Conservation (phyloP, 2,888 invertebrate genomes). For the Thera britannica region DNA sequence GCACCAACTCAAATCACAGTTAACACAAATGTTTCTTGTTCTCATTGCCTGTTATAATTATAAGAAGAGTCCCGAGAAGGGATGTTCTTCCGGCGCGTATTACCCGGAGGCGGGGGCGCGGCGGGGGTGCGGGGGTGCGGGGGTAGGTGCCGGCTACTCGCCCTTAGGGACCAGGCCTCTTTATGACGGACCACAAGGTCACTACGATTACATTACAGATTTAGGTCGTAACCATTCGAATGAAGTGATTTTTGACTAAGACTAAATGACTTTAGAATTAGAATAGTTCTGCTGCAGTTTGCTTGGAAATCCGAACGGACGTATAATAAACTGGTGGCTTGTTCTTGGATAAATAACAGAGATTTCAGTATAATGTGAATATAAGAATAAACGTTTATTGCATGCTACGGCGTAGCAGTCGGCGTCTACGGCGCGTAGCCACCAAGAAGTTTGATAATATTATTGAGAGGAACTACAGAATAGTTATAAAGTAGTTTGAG, state of each 20-base stretch:
- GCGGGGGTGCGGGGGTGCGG: too few relatives aligned
- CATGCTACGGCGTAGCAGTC: neutral
- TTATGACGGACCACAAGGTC: constrained; percentile 10
- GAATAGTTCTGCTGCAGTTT: too few relatives aligned
- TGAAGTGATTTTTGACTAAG: neutral
- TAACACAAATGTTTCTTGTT: constrained; percentile 1
- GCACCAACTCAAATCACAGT: neutral
- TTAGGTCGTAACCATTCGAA: neutral
- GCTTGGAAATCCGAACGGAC: too few relatives aligned
- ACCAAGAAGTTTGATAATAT: neutral
- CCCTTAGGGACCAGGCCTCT: constrained; percentile 13
- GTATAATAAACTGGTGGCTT: too few relatives aligned
- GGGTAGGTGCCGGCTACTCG: constrained; percentile 6
- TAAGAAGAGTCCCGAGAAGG: constrained; percentile 1
- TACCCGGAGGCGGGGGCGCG: neutral
- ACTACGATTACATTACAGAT: neutral
- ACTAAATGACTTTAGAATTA: too few relatives aligned
- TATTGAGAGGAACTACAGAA: neutral
- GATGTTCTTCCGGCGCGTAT: constrained; percentile 6
- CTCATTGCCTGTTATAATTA: constrained; percentile 20
- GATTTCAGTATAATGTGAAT: too few relatives aligned
- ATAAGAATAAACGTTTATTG: too few relatives aligned
- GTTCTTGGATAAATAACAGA: too few relatives aligned
- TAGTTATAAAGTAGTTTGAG: neutral
- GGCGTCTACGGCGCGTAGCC: neutral